Evolutionary conservation across 1,140 invertebrate species (phyloP), one percentile per base, ranked within the genome.

Genomic region (Caerostris darwini): DNA sequence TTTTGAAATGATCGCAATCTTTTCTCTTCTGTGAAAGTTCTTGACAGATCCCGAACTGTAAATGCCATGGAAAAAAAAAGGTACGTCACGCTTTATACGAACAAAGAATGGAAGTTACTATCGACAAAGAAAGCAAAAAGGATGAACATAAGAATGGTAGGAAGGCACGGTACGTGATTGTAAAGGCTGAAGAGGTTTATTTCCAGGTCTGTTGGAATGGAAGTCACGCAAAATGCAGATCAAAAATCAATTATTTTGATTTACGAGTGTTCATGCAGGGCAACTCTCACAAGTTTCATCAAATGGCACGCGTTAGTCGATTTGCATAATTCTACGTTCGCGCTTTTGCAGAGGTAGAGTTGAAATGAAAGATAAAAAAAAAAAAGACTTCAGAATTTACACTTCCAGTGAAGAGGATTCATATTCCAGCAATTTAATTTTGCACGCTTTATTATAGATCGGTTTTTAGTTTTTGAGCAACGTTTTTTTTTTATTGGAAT

Each of bases 231-330:
- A 87, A 87, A 87, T 87, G 56, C 58, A 87, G 85, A 87, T 87
- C 85, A 87, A 87, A 87, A 87, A 87, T 87, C 85, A 87, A 87
- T 87, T 87, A 87, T 87, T 87, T 87, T 87, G 85, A 87, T 87
- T 87, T 87, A 87, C 59, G 85, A 54, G 58, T 87, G 57, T 57
- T 64, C 64, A 58, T 19, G 61, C 56, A n/a, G 57, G 34, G 53
- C 58, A 64, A 53, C 85, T 53, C 85, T 64, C 17, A 34, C 82
- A n/a, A 54, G 56, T 17, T 53, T 57, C 14, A 87, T 87, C 85
- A 87, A 87, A 87, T 67, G 85, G 85, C 85, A 64, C 71, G 71
- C 34, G 71, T 77, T 50, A 77, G 19, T 77, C 85, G 34, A 87
- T 87, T 87, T 87, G 59, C 85, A 87, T 87, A 87, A 87, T 87